phyloP scores from a whole-genome alignment of 2,113 vertebrate species.

The Sigmodon hispidus region DNA sequence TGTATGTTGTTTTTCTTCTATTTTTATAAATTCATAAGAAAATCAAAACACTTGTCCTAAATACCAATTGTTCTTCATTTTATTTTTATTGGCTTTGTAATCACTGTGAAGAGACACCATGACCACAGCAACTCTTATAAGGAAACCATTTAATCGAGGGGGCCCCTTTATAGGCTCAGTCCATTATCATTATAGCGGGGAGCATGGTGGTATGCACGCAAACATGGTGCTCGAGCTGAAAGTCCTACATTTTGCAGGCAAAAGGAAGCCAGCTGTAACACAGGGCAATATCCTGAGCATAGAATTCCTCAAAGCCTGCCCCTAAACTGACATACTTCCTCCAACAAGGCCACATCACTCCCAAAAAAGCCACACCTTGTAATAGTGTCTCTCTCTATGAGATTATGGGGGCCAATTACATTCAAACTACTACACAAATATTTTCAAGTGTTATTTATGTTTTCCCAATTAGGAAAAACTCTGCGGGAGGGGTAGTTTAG shows the following conservation, averaged over 20 bases:
- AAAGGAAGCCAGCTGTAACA: neutral
- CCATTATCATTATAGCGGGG: neutral
- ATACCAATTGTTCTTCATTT: too few relatives aligned
- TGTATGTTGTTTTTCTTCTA: neutral
- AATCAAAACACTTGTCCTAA: neutral
- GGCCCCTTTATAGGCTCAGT: rapidly evolving
- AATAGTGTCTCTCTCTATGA: neutral
- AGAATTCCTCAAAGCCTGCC: neutral
- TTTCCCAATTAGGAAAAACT: neutral
- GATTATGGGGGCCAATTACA: neutral
- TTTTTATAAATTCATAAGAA: neutral
- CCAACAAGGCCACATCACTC: neutral
- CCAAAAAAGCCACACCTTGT: neutral
- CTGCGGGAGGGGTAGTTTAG: neutral
- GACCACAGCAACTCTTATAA: neutral
- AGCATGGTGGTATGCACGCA: neutral
- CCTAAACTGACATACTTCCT: neutral
- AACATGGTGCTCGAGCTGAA: neutral
- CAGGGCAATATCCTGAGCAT: neutral
- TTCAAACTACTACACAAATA: neutral
- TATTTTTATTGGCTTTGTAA: too few relatives aligned
- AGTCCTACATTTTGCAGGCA: neutral
- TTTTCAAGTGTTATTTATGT: neutral
- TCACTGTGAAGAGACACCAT: neutral
- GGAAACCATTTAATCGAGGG: neutral